Percentiles rank a stretch among this genome's conserved stretches.
These are phyloP conservation scores for Henricia sp. DNA, from an alignment of 53 echinoderm and acorn worm genomes.

Conservation along the genomic window DNA sequence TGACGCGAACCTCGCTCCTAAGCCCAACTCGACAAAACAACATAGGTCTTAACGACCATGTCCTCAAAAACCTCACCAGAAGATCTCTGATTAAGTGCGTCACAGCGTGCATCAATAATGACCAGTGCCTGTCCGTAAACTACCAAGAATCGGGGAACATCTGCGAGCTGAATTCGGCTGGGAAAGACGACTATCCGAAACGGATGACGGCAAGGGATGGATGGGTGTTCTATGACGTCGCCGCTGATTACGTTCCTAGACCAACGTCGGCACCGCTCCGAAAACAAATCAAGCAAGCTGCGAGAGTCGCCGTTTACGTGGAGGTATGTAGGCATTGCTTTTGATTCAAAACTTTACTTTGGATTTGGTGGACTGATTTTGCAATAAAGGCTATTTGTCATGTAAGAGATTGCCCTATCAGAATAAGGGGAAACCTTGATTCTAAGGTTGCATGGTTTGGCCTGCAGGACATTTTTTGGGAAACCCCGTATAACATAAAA, in stretches of 20 bases:
- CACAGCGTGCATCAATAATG: constrained; percentile 26
- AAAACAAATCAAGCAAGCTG: background rate
- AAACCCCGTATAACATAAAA: too few species aligned
- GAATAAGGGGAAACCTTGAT: too few species aligned
- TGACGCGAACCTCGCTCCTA: background rate
- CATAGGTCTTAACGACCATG: constrained; percentile 11
- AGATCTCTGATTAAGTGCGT: background rate
- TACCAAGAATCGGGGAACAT: constrained; percentile 9
- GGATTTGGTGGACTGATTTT: too few species aligned
- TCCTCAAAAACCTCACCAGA: constrained; percentile 3
- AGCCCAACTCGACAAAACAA: background rate
- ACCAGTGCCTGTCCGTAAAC: constrained; percentile 29
- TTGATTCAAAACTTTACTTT: background rate
- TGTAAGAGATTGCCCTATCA: too few species aligned
- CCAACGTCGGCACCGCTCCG: background rate
- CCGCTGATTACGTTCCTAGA: background rate
- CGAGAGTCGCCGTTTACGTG: background rate
- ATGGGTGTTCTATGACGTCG: constrained; percentile 11
- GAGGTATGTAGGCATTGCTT: background rate
- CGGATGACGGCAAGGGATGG: constrained; percentile 16
- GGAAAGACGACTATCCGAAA: background rate
- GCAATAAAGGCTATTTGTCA: too few species aligned
- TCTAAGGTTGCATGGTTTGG: too few species aligned
- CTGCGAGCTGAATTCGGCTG: constrained; percentile 29
- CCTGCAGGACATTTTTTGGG: too few species aligned